Evolutionary conservation across 2,797 vertebrate species (phyloP).

Genomic region (Sebastes nivosus): DNA sequence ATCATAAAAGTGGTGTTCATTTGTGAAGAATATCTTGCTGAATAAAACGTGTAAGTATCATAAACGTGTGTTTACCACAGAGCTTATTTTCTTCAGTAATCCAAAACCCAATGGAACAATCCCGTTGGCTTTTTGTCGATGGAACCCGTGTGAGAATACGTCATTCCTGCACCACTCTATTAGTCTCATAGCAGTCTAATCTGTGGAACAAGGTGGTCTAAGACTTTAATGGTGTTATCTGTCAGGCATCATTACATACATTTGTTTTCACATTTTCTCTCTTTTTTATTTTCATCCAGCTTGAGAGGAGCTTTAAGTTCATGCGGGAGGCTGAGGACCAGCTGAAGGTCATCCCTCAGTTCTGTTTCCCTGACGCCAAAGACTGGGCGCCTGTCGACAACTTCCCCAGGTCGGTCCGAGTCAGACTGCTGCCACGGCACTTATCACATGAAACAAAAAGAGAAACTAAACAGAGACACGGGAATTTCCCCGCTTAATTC

Average conservation of each 20-base stretch:
- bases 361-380: conserved; percentile 98
- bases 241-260: not conserved
- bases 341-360: conserved; percentile 98
- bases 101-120: no score
- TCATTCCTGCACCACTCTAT: no score
- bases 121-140: no score
- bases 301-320: conserved; percentile 97
- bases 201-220: not conserved
- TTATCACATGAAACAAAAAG: not conserved
- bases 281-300: conserved; percentile 71
- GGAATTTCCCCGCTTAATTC: conserved; percentile 47
- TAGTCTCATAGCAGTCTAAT: not conserved
- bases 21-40: no score
- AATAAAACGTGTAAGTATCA: no score
- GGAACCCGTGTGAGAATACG: no score
- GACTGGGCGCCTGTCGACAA: conserved; percentile 94
- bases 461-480: conserved; percentile 17
- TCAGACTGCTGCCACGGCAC: not conserved
- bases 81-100: no score
- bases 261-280: not conserved
- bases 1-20: no score
- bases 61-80: no score
- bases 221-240: not conserved
- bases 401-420: conserved; percentile 80
- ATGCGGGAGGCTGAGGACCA: conserved; percentile 96